Evolutionary conservation across 2,797 vertebrate genomes (phyloP), one percentile per base, ranked within the genome.

Genomic region (Eleutherodactylus coqui): DNA sequence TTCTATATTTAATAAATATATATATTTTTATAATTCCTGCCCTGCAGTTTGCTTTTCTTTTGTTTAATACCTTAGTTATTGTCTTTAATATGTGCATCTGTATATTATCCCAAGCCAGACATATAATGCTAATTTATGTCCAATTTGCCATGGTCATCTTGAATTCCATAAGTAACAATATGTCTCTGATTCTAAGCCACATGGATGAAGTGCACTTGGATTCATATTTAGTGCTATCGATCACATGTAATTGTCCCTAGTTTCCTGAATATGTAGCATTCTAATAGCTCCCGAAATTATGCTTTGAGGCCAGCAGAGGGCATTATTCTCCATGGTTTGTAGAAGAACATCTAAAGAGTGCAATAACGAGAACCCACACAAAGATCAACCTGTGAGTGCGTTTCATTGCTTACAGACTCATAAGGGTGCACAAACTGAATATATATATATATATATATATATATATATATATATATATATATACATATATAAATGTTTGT

Each of bases 91-190:
- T 3, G 32, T 64, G 14, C 41, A 53, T 29, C 24, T 53, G 47
- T 29, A 21, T 27, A 36, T 41, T 32, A 32, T 64, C 36, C 58
- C 93, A 92, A 93, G 93, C 92, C 91, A 90, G 90, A 92, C 53
- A 11, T 92, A 91, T 93, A 91, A 93, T 92, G 90, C 92, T 94
- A 94, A 95, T 93, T 92, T 92, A 89, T 90, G 93, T 92, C 93
- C 95, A 91, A 94, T 95, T 94, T 94, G 93, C 91, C 92, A 92
- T 91, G 93, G 93, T 94, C 93, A 94, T 95, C 94, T 94, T 91
- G 87, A 91, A 91, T 91, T 92, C 93, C 93, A 93, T 95, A 94
- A 94, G 92, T 90, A 93, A 93, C 94, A 93, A 92, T 92, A 91
- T 89, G 89, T 91, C 92, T 91, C 90, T 89, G 91, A 90, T 92